Evolutionary conservation across 2,797 vertebrate species (phyloP), one percentile per base, ranked within the genome.

Genomic region (Erpetoichthys calabaricus): DNA sequence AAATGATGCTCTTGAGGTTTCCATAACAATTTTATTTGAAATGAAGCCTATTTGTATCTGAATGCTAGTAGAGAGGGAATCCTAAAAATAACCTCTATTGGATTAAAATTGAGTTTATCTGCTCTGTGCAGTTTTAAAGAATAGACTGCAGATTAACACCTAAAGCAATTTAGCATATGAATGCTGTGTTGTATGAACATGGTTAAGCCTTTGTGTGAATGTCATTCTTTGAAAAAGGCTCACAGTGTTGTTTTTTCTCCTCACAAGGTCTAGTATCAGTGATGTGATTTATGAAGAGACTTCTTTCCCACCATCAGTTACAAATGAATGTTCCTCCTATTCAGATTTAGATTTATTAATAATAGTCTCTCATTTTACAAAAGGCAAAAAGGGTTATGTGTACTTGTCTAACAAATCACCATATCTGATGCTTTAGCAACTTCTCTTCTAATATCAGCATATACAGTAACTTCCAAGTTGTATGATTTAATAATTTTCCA

Each of bases 51-150:
- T 49, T 49, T 49, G 47, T 49, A 49, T 49, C 47, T 49, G 47
- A n/a, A 49, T 49, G 47, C 7, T 49, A 49, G 47, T 49, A n/a
- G 7, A 49, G 47, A 49, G 47, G 5, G 4, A n/a, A 49, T 49
- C 47, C 47, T 49, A n/a, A 49, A 49, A 49, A 49, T 49, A 49
- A 49, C 47, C 47, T 49, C 7, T n/a, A 49, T 49, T 49, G 47
- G n/a, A 49, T 49, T 7, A 7, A 49, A 7, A 49, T 49, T 49
- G 47, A 49, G n/a, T 4, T 49, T 49, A 49, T 7, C 47, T 49
- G 47, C n/a, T 7, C 47, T 49, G 47, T 49, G 47, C 47, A 7
- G 47, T 49, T 25, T 25, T 49, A 49, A 49, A n/a, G 47, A 49
- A 49, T 49, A 49, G 47, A 3, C 47, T 7, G 47, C 47, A 49